Evolutionary conservation across 2,113 vertebrate species (phyloP).

Genomic region (Gila orcuttii): DNA sequence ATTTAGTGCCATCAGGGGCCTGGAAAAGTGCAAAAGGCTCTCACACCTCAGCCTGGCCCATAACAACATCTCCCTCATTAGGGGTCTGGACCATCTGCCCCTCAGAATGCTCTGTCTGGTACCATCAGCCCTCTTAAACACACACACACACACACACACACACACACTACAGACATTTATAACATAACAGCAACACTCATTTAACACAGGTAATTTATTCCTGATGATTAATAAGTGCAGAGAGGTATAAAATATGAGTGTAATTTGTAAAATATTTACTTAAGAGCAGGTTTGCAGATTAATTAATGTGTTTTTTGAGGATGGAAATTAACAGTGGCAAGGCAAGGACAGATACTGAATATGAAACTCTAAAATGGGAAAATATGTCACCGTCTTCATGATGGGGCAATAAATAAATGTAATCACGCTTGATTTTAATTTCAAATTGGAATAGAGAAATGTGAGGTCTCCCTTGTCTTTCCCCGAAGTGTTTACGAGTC

Average conservation of each 20-base stretch:
- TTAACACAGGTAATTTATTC: conserved; percentile 23
- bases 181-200: background rate
- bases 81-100: conserved; percentile 77
- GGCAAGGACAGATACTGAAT: background rate
- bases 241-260: background rate
- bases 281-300: background rate
- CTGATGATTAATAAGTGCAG: conserved; percentile 13
- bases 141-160: background rate
- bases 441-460: background rate
- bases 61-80: conserved; percentile 80
- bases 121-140: conserved; percentile 36
- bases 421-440: background rate
- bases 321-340: conserved; percentile 8
- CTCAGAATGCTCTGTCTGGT: conserved; percentile 85
- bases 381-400: background rate
- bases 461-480: background rate
- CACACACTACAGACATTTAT: background rate
- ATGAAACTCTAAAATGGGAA: conserved; percentile 3
- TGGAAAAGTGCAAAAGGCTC: conserved; percentile 81
- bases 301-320: conserved; percentile 21
- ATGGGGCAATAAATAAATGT: background rate
- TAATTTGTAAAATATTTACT: conserved; percentile 19
- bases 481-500: conserved; percentile 11
- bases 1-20: conserved; percentile 81
- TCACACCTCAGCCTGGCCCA: conserved; percentile 82